Percentiles rank a stretch among this genome's conserved stretches.
Evolutionary conservation across 2,888 invertebrate genomes (phyloP).

Genomic region (Monopis laevigella): DNA sequence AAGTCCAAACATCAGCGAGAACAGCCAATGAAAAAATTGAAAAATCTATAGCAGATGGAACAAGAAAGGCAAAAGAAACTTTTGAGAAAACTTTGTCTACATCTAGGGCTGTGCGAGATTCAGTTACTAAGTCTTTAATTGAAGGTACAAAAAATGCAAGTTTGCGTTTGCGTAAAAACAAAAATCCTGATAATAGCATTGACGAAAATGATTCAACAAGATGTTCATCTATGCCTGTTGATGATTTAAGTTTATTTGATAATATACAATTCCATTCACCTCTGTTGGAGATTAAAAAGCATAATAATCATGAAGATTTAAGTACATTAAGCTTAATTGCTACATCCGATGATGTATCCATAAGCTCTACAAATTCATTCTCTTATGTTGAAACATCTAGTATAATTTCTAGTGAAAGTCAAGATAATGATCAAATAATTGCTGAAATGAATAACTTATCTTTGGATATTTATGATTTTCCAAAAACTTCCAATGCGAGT

Average conservation of each 20-base stretch:
- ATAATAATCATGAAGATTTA: constrained; percentile 30
- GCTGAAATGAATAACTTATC: constrained; percentile 20
- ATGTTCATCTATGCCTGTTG: constrained; percentile 65
- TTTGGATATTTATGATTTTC: constrained; percentile 44
- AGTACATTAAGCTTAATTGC: constrained; percentile 37
- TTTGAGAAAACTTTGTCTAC: constrained; percentile 54
- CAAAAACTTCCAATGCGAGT: constrained; percentile 39
- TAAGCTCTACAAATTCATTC: constrained; percentile 48
- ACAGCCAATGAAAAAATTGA: constrained; percentile 48
- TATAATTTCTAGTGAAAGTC: constrained; percentile 42
- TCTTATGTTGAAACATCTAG: constrained; percentile 42
- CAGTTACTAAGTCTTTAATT: constrained; percentile 69
- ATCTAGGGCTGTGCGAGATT: constrained; percentile 59
- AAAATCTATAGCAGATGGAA: constrained; percentile 43
- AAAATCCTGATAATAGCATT: constrained; percentile 25
- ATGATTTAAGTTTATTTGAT: constrained; percentile 69
- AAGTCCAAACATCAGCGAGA: constrained; percentile 52
- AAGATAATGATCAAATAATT: constrained; percentile 28
- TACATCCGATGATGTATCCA: constrained; percentile 43
- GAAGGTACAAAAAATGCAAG: constrained; percentile 70
- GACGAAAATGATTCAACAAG: constrained; percentile 34
- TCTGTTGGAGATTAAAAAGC: constrained; percentile 49
- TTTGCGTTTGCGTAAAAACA: constrained; percentile 44
- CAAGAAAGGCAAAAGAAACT: constrained; percentile 52
- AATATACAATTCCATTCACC: constrained; percentile 74